These are phyloP conservation scores for Helostoma temminkii DNA, from an alignment of 2,797 vertebrate species.

Conservation along the genomic window DNA sequence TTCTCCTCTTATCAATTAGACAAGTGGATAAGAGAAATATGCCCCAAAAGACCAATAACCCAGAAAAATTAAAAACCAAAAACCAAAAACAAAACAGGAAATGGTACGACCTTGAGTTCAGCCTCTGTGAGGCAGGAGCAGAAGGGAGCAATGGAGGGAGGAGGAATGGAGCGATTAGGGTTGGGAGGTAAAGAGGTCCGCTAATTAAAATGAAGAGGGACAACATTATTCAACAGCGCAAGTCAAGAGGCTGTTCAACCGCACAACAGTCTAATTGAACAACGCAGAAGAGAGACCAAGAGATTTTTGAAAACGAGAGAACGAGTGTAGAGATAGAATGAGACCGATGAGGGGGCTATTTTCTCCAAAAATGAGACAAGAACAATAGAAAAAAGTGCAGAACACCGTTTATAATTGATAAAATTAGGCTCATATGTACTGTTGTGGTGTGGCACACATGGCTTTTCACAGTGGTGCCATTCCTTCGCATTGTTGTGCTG, in stretches of 20 bases:
- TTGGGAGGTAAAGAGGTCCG: constrained; percentile 83
- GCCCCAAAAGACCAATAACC: constrained; percentile 50
- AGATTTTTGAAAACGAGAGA: constrained; percentile 62
- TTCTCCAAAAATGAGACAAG: constrained; percentile 17
- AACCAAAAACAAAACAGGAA: constrained; percentile 23
- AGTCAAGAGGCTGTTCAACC: constrained; percentile 92
- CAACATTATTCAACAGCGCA: constrained; percentile 89
- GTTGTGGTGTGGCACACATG: not conserved
- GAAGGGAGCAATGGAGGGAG: constrained; percentile 37
- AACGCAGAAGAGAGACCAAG: constrained; percentile 82
- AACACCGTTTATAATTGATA: constrained; percentile 10
- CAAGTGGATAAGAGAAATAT: constrained; percentile 59
- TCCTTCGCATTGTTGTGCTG: constrained; percentile 6
- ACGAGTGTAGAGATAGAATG: constrained; percentile 47
- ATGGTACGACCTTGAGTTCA: constrained; percentile 64
- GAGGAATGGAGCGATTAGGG: constrained; percentile 71
- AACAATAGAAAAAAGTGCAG: constrained; percentile 9
- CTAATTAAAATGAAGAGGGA: constrained; percentile 95
- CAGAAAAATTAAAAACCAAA: not conserved
- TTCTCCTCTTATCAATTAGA: constrained; percentile 78
- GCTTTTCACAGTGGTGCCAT: constrained; percentile 1
- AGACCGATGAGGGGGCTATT: constrained; percentile 1
- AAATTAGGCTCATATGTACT: constrained; percentile 10
- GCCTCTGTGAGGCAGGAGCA: constrained; percentile 17
- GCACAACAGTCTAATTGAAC: constrained; percentile 89